phyloP scores from a whole-genome alignment of 2,797 vertebrate species.

The Cetoscarus ocellatus region DNA sequence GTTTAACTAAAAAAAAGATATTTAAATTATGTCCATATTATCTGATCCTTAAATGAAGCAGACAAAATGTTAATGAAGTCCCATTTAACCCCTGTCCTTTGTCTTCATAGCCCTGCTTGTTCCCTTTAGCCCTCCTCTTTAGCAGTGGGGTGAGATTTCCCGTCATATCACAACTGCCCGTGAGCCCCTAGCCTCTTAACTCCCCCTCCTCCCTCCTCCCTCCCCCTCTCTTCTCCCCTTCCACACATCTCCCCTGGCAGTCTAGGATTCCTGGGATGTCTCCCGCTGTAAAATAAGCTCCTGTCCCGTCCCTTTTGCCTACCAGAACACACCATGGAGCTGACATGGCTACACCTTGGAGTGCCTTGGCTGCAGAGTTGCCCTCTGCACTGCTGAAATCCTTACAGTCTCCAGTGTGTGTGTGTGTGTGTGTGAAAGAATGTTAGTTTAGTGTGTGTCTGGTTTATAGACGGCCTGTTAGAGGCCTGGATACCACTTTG shows the following conservation, averaged over 20 bases:
- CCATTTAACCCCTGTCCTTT: background rate
- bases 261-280: slow-evolving; percentile 92
- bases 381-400: slow-evolving; percentile 68
- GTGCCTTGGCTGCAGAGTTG: slow-evolving; percentile 70
- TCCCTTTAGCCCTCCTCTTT: slow-evolving; percentile 17
- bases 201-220: slow-evolving; percentile 7
- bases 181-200: slow-evolving; percentile 40
- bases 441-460: slow-evolving; percentile 48
- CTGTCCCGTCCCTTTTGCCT: slow-evolving; percentile 49
- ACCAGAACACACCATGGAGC: slow-evolving; percentile 85
- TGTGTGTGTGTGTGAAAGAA: slow-evolving; percentile 45
- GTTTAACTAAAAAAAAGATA: too few species aligned
- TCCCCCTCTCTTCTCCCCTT: slow-evolving; percentile 37
- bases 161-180: slow-evolving; percentile 69
- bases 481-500: slow-evolving; percentile 34
- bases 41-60: background rate
- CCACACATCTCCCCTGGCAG: slow-evolving; percentile 77
- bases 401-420: slow-evolving; percentile 47
- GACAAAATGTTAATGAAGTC: slow-evolving; percentile 5
- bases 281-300: slow-evolving; percentile 84
- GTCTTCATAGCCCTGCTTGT: slow-evolving; percentile 22
- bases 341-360: slow-evolving; percentile 76
- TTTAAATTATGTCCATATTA: background rate
- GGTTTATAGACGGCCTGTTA: slow-evolving; percentile 40
- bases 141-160: slow-evolving; percentile 58